Percentiles rank a stretch among this genome's conserved stretches.
Conservation (phyloP, 1,140 invertebrate species). For the Drosophila albomicans region DNA sequence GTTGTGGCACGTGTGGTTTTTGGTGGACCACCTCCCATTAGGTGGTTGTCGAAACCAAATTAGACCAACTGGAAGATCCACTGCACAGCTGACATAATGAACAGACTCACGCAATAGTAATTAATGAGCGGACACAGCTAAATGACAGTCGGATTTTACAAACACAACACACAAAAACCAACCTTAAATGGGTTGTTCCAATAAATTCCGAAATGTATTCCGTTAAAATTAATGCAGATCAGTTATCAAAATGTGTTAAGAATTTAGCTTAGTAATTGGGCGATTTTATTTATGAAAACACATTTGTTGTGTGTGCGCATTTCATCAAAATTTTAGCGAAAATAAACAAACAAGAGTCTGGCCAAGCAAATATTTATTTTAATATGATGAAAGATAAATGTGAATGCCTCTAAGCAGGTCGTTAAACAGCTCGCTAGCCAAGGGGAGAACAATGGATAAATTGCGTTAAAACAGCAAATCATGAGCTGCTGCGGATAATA, state of each 20-base stretch:
- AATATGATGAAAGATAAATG: conserved; percentile 7
- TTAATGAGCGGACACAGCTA: conserved; percentile 39
- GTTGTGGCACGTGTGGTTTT: conserved; percentile 38
- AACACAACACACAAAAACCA: conserved; percentile 10
- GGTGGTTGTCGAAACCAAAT: conserved; percentile 43
- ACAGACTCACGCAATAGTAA: conserved; percentile 43
- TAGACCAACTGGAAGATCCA: conserved; percentile 24
- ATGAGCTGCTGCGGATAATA: neutral
- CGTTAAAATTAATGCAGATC: neutral
- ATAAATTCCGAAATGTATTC: neutral
- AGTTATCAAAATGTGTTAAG: neutral
- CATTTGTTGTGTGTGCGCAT: neutral
- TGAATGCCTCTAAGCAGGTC: conserved; percentile 5
- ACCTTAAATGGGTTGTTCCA: conserved; percentile 2
- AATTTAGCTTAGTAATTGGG: neutral
- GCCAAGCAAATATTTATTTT: neutral
- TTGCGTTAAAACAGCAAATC: neutral
- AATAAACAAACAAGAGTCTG: neutral
- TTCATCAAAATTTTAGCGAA: neutral
- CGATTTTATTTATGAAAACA: neutral
- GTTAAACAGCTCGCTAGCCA: neutral
- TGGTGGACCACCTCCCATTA: conserved; percentile 29
- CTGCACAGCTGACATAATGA: conserved; percentile 37
- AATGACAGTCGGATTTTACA: conserved; percentile 44
- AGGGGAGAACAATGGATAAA: neutral